Evolutionary conservation across 2,888 invertebrate genomes (phyloP), one percentile per base, ranked within the genome.

Genomic region (Lamproptera curius): DNA sequence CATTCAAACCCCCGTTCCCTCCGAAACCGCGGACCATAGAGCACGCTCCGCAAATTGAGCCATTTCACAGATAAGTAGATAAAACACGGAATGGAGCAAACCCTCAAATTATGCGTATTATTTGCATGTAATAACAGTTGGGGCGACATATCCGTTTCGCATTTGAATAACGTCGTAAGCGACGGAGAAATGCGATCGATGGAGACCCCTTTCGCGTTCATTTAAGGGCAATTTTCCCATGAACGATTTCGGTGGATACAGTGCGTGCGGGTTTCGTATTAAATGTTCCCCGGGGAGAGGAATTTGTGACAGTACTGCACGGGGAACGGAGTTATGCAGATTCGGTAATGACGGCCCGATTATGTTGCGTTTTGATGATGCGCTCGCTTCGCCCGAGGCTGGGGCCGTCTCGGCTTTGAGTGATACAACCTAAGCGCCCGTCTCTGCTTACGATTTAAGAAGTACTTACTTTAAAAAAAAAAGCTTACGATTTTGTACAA

Each of bases 21-120:
- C 14, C 55, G 51, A 53, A 52, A 52, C 58, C 56, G 55, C 57
- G 61, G 66, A 59, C 63, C 62, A 58, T 60, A 51, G 62, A 62
- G 66, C 75, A 71, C 72, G 76, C 74, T 67, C 72, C 61, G 55
- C 80, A 86, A 86, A 87, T 87, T 85, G 87, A 85, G 78, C 86
- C 75, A 82, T 86, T 84, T 78, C 78, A 83, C 76, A 85, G 86
- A 86, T 86, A 86, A 86, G 83, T 78, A 83, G 86, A 87, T 87
- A 87, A 80, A 85, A 84, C 85, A 84, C 82, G 84, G 68, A 73
- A 72, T 67, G 64, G 70, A 70, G 68, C 66, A 69, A 65, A 69
- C 81, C 78, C 82, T 71, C n/a, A 80, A 79, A 82, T 86, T 86
- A 86, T 85, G 72, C 82, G 72, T 73, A 75, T 77, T 81, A 86